Base-by-base conservation (phyloP, 2,797 vertebrate genomes). In the Acipenser oxyrinchus region DNA sequence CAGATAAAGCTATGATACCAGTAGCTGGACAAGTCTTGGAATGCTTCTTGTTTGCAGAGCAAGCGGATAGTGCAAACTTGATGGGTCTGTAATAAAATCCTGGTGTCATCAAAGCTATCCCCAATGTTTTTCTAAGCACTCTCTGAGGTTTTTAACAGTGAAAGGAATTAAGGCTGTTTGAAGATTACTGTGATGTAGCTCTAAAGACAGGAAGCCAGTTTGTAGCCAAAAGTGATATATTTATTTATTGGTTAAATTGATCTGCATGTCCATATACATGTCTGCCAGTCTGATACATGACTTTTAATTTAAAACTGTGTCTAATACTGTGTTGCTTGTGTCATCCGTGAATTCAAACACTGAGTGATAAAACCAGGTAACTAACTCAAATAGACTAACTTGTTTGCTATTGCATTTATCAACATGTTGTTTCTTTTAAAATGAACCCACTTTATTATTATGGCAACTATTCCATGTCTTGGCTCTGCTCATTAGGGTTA, bases 111-210 rank as follows among this genome's bases (percentile, higher is more conserved):
- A 72, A 77, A 82, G 79, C 79, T 72, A 76, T 65, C 69, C 66
- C 37, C 63, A 70, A 75, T 82, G 77, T 83, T 82, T 82, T 80
- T 75, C 64, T 75, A 81, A 80, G 75, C 72, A 63, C 73, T 74
- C 72, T 81, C 67, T 74, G 73, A 79, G 76, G 75, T 80, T 74
- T 74, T 75, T 76, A 69, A 75, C 23, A 37, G 23, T 71, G 78
- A 74, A 74, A 69, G 73, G 75, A 77, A 75, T 75, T 78, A 77
- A 75, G 73, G 65, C 70, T 70, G 78, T 70, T 76, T 67, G 71
- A 75, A 74, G 77, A 73, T 77, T 69, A 66, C 64, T 75, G 15
- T 8, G 74, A 81, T 49, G 13, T 69, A 53, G 63, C 71, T 71
- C 64, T 9, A 10, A 7, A 66, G 69, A 72, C 74, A 77, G 81